Conservation (phyloP, 2,797 vertebrate species). For the Pempheris klunzingeri region DNA sequence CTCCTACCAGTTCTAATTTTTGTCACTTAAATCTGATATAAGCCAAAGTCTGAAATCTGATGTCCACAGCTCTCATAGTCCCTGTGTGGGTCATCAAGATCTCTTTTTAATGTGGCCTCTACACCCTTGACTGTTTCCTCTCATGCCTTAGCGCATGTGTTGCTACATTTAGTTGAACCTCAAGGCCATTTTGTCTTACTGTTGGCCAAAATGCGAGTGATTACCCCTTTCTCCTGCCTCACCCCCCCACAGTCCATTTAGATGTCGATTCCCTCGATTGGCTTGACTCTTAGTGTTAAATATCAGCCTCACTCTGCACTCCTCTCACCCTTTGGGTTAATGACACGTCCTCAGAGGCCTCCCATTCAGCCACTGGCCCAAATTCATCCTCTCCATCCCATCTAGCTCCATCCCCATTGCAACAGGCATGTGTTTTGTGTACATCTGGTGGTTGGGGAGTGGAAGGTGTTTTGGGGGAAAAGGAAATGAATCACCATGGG, state of each 20-base stretch:
- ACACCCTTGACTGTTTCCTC: conserved; percentile 34
- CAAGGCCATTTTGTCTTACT: conserved; percentile 42
- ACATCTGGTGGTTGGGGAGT: conserved; percentile 12
- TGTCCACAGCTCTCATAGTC: not conserved
- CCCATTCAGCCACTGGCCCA: conserved; percentile 24
- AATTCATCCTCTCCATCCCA: conserved; percentile 16
- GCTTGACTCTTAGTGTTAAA: conserved; percentile 37
- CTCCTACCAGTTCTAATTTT: not conserved
- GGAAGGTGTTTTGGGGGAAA: conserved; percentile 12
- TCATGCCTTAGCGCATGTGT: conserved; percentile 10
- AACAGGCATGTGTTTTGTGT: conserved; percentile 62
- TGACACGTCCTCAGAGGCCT: conserved; percentile 45
- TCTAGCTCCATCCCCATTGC: conserved; percentile 51
- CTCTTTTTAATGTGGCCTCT: conserved; percentile 30
- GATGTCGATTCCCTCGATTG: conserved; percentile 50
- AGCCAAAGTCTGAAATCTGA: not conserved
- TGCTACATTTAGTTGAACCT: conserved; percentile 42
- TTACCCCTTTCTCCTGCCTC: conserved; percentile 45
- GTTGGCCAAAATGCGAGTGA: conserved; percentile 40
- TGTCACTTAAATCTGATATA: not conserved
- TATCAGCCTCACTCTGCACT: conserved; percentile 27
- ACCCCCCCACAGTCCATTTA: conserved; percentile 27
- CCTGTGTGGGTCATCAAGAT: conserved; percentile 1
- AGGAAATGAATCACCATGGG: conserved; percentile 71
- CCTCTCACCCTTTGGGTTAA: conserved; percentile 60